Base-by-base conservation (phyloP, 2,113 vertebrate species). In the Cyprinodon brontotheroides region DNA sequence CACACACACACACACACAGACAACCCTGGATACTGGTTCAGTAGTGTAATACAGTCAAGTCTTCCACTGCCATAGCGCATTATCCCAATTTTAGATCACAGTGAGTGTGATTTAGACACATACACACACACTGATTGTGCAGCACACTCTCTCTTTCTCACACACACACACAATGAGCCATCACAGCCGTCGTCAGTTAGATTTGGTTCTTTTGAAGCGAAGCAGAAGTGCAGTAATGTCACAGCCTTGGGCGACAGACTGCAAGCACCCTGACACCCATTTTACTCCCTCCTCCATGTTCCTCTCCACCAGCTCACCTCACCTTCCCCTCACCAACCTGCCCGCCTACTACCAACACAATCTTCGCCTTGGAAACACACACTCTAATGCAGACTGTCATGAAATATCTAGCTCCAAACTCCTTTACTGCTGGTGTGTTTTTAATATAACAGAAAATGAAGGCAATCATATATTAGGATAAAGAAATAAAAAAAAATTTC, bases 221-320 rank as follows among this genome's bases (percentile, higher is more conserved):
- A 98, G 96, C 96, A 97, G 91, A 97, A 97, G 95, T 97, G 96
- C 93, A 93, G 95, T 97, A 96, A 97, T 98, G 98, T 98, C 96
- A 98, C 95, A 96, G 97, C 97, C 98, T 96, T 96, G 96, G 98
- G 98, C 98, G 95, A 99, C 97, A 97, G 96, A 94, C 86, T 95
- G 94, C 94, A 86, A 90, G 94, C 95, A 95, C 89, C 89, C 89
- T 89, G 86, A 88, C 88, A 90, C 87, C 89, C 89, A 81, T 88
- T 87, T 83, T 78, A 86, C 79, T 60, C 73, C 76, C 78, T 9
- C 83, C 74, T 4, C 29, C n/a, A 63, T 50, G 6, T 62, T 45
- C 70, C 70, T 60, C 43, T 53, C 76, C 65, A 66, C 73, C 67
- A 73, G 65, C 77, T 82, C 84, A 75, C 50, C 70, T 63, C 66